phyloP scores from a whole-genome alignment of 2,113 vertebrate genomes.

The Cavia aperea region DNA sequence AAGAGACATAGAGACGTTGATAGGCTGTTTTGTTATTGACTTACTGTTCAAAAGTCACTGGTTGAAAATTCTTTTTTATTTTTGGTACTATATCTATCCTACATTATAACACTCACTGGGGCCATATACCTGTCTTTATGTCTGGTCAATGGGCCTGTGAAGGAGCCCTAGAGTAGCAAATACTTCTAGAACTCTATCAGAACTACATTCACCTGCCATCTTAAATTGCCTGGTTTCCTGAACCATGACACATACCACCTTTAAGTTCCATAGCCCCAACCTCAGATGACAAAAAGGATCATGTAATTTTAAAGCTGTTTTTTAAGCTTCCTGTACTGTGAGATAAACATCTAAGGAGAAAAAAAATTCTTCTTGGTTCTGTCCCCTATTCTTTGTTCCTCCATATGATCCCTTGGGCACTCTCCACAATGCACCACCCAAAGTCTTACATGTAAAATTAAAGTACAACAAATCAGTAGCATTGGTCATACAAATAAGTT shows the following conservation, averaged over 20 bases:
- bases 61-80: not conserved
- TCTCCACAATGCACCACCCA: not conserved
- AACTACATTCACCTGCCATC: no score
- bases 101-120: not conserved
- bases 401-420: not conserved
- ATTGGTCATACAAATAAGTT: not conserved
- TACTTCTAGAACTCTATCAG: not conserved
- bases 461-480: not conserved
- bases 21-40: not conserved
- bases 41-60: not conserved
- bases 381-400: not conserved
- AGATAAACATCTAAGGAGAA: not conserved
- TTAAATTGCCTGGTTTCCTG: not conserved
- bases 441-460: not conserved
- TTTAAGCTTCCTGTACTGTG: not conserved
- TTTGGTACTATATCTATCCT: not conserved
- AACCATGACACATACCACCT: not conserved
- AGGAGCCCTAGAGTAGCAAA: not conserved
- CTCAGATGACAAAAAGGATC: not conserved
- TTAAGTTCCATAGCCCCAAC: not conserved
- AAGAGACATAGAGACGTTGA: not conserved
- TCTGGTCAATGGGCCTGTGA: rapidly evolving
- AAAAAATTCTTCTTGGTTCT: not conserved
- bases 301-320: not conserved
- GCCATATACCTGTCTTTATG: not conserved